Base-by-base conservation (phyloP, 2,113 vertebrate genomes). In the Leucosticte australis region DNA sequence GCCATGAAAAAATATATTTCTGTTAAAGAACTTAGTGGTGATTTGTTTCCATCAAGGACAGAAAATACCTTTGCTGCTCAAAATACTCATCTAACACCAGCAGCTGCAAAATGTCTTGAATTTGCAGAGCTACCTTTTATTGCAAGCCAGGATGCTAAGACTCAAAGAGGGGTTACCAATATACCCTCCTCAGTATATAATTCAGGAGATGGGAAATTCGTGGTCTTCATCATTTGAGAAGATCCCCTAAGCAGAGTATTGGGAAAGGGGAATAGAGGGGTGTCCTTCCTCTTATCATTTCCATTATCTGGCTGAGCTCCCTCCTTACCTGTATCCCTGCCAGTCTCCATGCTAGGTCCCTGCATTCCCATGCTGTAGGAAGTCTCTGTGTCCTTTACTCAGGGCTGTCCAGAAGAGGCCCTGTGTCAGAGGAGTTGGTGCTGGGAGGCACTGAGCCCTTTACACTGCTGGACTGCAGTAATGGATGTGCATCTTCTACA, bases 191-290 rank as follows among this genome's bases (percentile, higher is more conserved):
- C 41, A 31, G 5, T 15, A 9, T 28, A 4, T 84, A 49, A 44
- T 7, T 22, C 0, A 1, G 13, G 26, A 41, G 19, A 52, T 0
- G 0, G 21, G 44, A 20, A 85, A 68, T 57, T 30, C 0, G 0
- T 18, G 24, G 9, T 47, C 35, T 59, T 53, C 18, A 7, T 47
- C 1, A 0, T 10, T 55, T 39, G 22, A 88, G 68, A 87, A 70
- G 14, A 73, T 33, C 22, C 26, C 10, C 14, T 19, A 10, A 65
- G 10, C 28, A 57, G 18, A 9, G n/a, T 19, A 35, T 0, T 0
- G 41, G 28, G 28, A 37, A 60, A 28, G 10, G 4, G 13, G 2
- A 64, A 84, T 31, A 30, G 28, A n/a, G 52, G 60, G 13, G 10
- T 64, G 11, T 3, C 3, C 17, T 14, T 63, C 30, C 74, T 59